Conservation (phyloP, 2,888 invertebrate species). For the Nezara viridula region DNA sequence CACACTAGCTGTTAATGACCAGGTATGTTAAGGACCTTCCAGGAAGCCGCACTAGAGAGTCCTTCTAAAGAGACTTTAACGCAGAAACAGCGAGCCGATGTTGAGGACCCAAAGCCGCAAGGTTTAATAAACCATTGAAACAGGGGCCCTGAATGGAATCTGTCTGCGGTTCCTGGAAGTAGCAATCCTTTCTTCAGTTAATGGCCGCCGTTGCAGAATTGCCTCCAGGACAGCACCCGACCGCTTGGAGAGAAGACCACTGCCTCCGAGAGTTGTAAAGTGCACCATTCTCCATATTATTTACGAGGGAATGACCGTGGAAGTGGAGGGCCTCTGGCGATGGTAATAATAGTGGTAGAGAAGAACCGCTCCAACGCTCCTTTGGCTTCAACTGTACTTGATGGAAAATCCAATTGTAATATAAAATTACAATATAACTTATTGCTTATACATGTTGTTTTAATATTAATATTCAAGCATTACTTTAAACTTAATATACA, state of each 20-base stretch:
- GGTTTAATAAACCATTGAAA: background rate
- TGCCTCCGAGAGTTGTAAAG: background rate
- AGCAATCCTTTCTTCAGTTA: background rate
- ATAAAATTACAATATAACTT: too few relatives aligned
- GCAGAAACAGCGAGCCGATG: background rate
- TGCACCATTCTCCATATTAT: background rate
- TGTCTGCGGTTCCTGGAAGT: background rate
- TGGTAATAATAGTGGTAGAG: background rate
- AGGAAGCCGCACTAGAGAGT: background rate
- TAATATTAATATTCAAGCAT: too few relatives aligned
- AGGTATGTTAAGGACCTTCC: background rate
- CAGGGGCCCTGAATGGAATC: background rate
- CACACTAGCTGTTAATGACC: background rate
- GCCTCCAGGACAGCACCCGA: background rate
- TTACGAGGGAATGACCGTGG: background rate
- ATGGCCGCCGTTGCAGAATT: background rate
- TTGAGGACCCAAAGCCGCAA: background rate
- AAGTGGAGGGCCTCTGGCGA: background rate
- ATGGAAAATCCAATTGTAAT: too few relatives aligned
- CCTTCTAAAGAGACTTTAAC: background rate
- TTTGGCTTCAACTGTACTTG: too few relatives aligned
- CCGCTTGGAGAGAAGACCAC: background rate
- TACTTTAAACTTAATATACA: too few relatives aligned
- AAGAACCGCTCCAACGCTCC: too few relatives aligned
- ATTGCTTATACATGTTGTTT: too few relatives aligned